phyloP scores from a whole-genome alignment of 2,797 vertebrate genomes.

The Myioborus melanocephalus region DNA sequence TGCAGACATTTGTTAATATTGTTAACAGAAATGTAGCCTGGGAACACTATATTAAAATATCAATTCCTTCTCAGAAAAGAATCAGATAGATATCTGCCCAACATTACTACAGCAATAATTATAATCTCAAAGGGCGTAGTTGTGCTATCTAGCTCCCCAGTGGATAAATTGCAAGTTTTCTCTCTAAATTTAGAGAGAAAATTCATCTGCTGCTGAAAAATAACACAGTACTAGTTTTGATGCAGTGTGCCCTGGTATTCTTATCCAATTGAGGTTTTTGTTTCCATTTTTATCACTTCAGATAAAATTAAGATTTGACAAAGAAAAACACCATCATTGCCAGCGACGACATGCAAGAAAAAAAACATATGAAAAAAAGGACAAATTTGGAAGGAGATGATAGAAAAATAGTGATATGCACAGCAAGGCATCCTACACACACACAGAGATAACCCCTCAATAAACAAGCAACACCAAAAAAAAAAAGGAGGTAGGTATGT shows the following conservation, averaged over 20 bases:
- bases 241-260: background rate
- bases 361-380: background rate
- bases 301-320: background rate
- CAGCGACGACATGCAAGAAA: background rate
- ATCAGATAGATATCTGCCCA: background rate
- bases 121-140: background rate
- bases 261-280: background rate
- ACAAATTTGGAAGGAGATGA: background rate
- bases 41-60: background rate
- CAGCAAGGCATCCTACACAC: background rate
- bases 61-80: background rate
- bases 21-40: background rate
- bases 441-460: background rate
- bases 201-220: background rate
- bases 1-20: background rate
- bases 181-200: background rate
- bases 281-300: background rate
- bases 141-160: background rate
- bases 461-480: background rate
- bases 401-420: background rate
- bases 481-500: background rate
- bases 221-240: background rate
- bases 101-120: background rate
- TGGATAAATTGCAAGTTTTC: background rate
- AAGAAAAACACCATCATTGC: background rate